Conservation (phyloP, 2,797 vertebrate genomes). For the Molossus molossus region DNA sequence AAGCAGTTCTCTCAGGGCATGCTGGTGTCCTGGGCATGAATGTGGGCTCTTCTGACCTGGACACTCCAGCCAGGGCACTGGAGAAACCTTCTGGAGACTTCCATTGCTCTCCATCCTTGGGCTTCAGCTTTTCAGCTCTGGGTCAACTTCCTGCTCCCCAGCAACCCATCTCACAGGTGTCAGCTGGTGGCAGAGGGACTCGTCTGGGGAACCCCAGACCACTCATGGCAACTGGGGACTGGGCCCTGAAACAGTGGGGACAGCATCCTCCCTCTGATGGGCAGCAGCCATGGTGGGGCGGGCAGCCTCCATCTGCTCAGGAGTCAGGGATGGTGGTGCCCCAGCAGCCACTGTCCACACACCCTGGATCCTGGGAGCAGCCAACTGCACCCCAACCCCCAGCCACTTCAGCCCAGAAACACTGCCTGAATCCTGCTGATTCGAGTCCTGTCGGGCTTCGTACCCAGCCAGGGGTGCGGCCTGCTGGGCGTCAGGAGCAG, state of each 20-base stretch:
- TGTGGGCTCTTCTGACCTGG: no score
- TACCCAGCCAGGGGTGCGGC: background rate
- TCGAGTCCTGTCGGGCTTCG: background rate
- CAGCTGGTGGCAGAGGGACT: background rate
- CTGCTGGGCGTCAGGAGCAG: background rate
- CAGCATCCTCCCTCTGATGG: accelerated
- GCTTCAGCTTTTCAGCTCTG: background rate
- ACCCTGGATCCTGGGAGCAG: background rate
- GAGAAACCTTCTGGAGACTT: background rate
- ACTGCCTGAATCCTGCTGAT: background rate
- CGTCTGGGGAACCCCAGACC: background rate
- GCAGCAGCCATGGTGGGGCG: background rate
- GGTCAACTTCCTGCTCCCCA: background rate
- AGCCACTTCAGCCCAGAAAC: background rate
- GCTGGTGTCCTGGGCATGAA: no score
- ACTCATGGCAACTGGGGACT: no score
- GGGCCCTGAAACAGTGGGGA: no score
- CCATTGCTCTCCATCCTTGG: accelerated
- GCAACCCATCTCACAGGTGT: background rate
- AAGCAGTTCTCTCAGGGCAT: accelerated
- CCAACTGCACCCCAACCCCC: background rate
- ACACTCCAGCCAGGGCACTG: background rate
- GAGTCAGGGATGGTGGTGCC: no score
- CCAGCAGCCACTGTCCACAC: background rate
- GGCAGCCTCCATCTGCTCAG: background rate